Conservation (phyloP, 2,888 invertebrate genomes). For the Zhuqinia jingwanae region DNA sequence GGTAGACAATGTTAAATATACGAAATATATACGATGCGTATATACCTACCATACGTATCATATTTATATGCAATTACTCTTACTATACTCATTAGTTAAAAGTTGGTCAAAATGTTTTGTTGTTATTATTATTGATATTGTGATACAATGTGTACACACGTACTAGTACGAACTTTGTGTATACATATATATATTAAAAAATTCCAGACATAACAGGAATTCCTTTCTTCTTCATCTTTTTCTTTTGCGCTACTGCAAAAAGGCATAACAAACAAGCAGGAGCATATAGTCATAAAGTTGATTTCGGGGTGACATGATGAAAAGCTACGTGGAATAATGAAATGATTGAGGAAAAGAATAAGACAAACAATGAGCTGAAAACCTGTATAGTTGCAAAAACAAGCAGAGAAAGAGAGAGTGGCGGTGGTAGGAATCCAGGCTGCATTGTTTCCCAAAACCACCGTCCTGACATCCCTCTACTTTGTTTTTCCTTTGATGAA, state of each 20-base stretch:
- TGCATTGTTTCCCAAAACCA: slow-evolving; percentile 58
- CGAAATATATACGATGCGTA: too few species aligned
- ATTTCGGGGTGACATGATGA: slow-evolving; percentile 29
- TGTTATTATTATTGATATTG: too few species aligned
- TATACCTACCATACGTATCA: too few species aligned
- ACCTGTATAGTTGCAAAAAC: neutral
- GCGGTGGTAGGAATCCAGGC: neutral
- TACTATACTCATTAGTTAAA: too few species aligned
- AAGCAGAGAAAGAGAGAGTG: neutral
- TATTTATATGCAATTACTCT: too few species aligned
- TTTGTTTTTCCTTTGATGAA: slow-evolving; percentile 63
- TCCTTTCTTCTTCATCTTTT: neutral
- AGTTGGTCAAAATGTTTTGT: too few species aligned
- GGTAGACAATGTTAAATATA: too few species aligned
- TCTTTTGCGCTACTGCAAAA: neutral
- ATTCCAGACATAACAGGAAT: too few species aligned
- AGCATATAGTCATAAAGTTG: neutral
- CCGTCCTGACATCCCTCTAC: slow-evolving; percentile 53
- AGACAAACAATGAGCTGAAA: neutral
- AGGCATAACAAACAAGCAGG: too few species aligned
- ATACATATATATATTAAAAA: too few species aligned
- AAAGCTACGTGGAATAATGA: neutral
- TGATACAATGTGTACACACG: too few species aligned
- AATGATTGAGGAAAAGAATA: slow-evolving; percentile 9
- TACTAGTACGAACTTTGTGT: too few species aligned